A percentile compares a stretch with the other conserved stretches of the same genome.
Conservation (phyloP, 2,113 vertebrate species). For the Dissostichus mawsoni region DNA sequence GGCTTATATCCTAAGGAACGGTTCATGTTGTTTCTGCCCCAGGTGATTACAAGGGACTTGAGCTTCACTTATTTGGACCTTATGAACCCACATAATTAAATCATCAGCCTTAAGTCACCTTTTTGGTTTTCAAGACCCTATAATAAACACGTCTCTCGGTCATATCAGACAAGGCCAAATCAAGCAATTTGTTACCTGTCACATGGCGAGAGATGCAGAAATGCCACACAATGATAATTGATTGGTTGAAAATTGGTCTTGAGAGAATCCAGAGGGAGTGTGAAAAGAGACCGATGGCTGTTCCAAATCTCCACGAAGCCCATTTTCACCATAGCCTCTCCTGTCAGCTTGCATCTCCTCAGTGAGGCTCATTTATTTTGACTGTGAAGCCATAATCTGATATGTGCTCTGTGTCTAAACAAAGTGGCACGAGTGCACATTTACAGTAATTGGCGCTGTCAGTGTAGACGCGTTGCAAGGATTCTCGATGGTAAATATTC, state of each 20-base stretch:
- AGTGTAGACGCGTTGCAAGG: conserved; percentile 67
- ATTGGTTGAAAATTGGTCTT: conserved; percentile 58
- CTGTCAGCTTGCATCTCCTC: conserved; percentile 57
- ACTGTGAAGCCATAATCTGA: conserved; percentile 77
- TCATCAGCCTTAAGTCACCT: not conserved
- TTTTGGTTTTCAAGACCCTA: conserved; percentile 30
- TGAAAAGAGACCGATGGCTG: conserved; percentile 52
- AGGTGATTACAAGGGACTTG: not conserved
- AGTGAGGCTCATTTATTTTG: conserved; percentile 71
- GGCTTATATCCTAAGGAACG: not conserved
- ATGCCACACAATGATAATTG: conserved; percentile 41
- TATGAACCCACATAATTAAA: conserved; percentile 25
- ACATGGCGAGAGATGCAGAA: conserved; percentile 40
- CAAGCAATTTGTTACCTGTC: conserved; percentile 50
- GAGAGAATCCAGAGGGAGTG: conserved; percentile 48
- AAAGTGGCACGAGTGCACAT: conserved; percentile 73
- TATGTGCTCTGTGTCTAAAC: conserved; percentile 75
- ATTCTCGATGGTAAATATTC: conserved; percentile 74
- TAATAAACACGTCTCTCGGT: conserved; percentile 19
- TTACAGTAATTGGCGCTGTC: conserved; percentile 78
- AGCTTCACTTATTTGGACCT: conserved; percentile 25
- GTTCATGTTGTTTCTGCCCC: not conserved
- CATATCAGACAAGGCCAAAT: conserved; percentile 36
- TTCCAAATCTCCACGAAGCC: conserved; percentile 52
- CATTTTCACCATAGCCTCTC: conserved; percentile 57